Evolutionary conservation across 2,113 vertebrate genomes (phyloP), one percentile per base, ranked within the genome.

Genomic region (Struthidea cinerea): DNA sequence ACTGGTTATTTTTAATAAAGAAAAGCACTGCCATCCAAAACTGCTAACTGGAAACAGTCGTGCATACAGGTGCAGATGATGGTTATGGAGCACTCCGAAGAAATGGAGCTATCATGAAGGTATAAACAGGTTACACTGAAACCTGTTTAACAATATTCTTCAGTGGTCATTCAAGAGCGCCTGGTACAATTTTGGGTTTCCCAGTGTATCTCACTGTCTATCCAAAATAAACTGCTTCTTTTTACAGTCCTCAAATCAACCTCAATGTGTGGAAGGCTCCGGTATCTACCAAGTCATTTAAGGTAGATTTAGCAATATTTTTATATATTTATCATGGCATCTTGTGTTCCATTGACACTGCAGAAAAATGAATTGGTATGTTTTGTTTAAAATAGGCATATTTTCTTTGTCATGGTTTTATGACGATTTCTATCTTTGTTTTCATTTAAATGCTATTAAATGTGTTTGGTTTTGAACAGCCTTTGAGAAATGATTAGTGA

Each of bases 131-230:
- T 83, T 73, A 77, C 15, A 49, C 7, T 35, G 42, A 59, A 85
- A 46, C 3, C n/a, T n/a, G n/a, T 74, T 0, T n/a, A 22, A 39
- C 37, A 28, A 0, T 13, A 12, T 53, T 61, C 80, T 46, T 49
- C n/a, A 33, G 32, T 10, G 23, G 46, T 41, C 75, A 69, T 22
- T 78, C 65, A 67, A 27, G 37, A 75, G 7, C 33, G 18, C 28
- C 47, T 60, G 20, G 24, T 68, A 56, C 12, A 63, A 64, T 56
- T 79, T 39, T 12, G 35, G 16, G 26, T 79, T 76, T 79, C 55
- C 65, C 64, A 68, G 12, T 1, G 2, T 47, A 15, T 32, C 22
- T 86, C 49, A 41, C 10, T 64, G 35, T 27, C n/a, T 41, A 46
- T 13, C 4, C 3, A 75, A 64, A 93, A 68, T 20, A 9, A 89